These are phyloP conservation scores for Musca domestica DNA, from an alignment of 1,140 invertebrate genomes.

Conservation along the genomic window DNA sequence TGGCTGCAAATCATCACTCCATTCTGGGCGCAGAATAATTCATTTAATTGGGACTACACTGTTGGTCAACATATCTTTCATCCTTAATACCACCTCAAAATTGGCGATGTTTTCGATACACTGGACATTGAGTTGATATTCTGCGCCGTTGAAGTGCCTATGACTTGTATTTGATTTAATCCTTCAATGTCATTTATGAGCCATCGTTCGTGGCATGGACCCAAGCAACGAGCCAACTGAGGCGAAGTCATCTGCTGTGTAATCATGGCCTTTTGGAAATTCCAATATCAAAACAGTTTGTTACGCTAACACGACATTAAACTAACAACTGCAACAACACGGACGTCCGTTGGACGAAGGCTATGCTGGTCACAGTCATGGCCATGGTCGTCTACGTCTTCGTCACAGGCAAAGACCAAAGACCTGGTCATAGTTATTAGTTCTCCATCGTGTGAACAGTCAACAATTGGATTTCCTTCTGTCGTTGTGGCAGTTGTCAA, in stretches of 20 bases:
- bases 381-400: not conserved
- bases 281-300: constrained; percentile 7
- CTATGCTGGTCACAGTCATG: not conserved
- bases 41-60: too few relatives aligned
- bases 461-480: constrained; percentile 28
- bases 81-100: too few relatives aligned
- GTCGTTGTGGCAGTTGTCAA: constrained; percentile 22
- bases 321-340: too few relatives aligned
- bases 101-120: too few relatives aligned
- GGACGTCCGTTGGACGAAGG: too few relatives aligned
- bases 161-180: constrained; percentile 14
- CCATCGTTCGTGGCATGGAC: not conserved
- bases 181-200: constrained; percentile 7
- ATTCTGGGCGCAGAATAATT: too few relatives aligned
- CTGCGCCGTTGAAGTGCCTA: not conserved
- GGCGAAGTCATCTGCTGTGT: not conserved
- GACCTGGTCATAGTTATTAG: constrained; percentile 7
- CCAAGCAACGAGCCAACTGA: not conserved
- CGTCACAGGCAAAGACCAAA: not conserved
- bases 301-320: not conserved
- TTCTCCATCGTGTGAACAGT: constrained; percentile 33
- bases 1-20: too few relatives aligned
- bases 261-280: constrained; percentile 3
- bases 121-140: not conserved
- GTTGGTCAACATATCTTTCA: too few relatives aligned